phyloP scores from a whole-genome alignment of 2,797 vertebrate genomes.

The Meda fulgida region DNA sequence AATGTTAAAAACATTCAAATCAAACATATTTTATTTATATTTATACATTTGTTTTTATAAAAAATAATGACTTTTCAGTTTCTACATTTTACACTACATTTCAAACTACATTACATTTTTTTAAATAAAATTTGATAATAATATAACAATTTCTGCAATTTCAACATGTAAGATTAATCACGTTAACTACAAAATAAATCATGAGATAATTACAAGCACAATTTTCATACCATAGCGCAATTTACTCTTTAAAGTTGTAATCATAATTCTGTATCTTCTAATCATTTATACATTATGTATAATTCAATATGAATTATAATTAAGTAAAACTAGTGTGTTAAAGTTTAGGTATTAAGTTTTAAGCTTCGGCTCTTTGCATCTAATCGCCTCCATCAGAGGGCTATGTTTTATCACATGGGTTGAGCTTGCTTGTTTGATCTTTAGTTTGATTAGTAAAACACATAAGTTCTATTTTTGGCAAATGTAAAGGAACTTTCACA shows the following conservation, averaged over 20 bases:
- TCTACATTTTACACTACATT: neutral
- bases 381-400: no score
- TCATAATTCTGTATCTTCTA: neutral
- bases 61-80: neutral
- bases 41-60: neutral
- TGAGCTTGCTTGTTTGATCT: no score
- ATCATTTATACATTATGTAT: neutral
- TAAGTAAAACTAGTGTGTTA: no score
- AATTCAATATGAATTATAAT: no score
- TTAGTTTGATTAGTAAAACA: no score
- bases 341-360: no score
- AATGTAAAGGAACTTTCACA: no score
- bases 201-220: neutral
- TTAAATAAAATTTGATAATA: neutral
- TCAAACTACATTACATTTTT: neutral
- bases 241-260: neutral
- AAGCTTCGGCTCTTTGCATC: no score
- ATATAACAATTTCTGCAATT: neutral
- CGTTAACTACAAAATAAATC: neutral
- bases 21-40: neutral
- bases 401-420: no score
- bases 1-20: neutral
- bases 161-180: neutral
- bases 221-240: neutral
- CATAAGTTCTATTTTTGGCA: no score